Percentiles rank a stretch among this genome's conserved stretches.
These are phyloP conservation scores for Pherbina coryleti DNA, from an alignment of 2,888 invertebrate species.

Conservation along the genomic window DNA sequence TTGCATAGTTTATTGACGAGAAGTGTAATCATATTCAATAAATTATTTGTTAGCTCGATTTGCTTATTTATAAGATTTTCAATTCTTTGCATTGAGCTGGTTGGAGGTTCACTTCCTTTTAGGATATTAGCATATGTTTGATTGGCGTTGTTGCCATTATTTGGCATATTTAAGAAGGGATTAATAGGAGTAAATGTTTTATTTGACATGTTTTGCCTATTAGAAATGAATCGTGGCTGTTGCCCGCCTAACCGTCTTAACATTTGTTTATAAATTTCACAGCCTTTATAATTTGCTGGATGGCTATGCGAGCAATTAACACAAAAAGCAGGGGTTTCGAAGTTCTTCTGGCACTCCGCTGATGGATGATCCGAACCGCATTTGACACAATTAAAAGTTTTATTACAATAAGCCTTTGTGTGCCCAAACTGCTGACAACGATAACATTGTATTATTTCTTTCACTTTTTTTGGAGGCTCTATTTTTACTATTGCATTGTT, in stretches of 20 bases:
- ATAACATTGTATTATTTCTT: constrained; percentile 15
- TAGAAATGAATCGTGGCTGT: not conserved
- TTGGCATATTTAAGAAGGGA: no score
- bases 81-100: not conserved
- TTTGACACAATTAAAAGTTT: not conserved
- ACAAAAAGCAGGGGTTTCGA: not conserved
- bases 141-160: not conserved
- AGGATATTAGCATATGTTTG: not conserved
- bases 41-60: not conserved
- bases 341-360: not conserved
- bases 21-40: constrained; percentile 27
- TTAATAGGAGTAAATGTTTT: not conserved
- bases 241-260: not conserved
- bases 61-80: not conserved
- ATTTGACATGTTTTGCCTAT: not conserved
- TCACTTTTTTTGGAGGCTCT: not conserved
- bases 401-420: not conserved
- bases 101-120: not conserved
- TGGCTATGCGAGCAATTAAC: constrained; percentile 23
- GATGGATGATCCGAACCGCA: not conserved
- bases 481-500: no score
- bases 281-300: constrained; percentile 30
- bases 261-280: constrained; percentile 14
- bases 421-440: constrained; percentile 24
- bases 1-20: constrained; percentile 29